phyloP scores from a whole-genome alignment of 2,113 vertebrate species.

The Columba livia region DNA sequence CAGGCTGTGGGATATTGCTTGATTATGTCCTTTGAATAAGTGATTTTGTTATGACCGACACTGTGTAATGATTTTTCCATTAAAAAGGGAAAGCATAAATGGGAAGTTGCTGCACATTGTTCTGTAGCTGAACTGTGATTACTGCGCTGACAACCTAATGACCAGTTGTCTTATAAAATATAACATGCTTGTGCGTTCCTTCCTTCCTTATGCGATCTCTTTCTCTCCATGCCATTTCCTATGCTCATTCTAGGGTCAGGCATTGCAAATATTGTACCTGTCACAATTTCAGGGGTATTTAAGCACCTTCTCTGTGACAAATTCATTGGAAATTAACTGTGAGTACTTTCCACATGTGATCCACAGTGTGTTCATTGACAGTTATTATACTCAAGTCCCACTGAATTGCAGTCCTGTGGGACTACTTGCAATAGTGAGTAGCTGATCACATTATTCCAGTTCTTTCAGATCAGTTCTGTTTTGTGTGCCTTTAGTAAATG shows the following conservation, averaged over 20 bases:
- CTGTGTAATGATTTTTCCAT: background rate
- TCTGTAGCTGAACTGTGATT: background rate
- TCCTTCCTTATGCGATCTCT: background rate
- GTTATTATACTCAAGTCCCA: background rate
- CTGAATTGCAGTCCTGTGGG: background rate
- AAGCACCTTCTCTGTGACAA: background rate
- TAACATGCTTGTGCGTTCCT: background rate
- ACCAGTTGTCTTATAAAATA: background rate
- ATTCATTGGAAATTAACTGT: background rate
- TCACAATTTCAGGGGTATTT: background rate
- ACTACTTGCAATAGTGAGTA: background rate
- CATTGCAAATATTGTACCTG: background rate
- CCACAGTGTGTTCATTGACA: background rate
- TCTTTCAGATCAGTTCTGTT: background rate
- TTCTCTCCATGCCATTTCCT: background rate
- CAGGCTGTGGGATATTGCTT: background rate
- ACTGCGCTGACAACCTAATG: background rate
- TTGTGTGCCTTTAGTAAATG: background rate
- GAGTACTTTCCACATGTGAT: background rate
- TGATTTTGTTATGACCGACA: background rate
- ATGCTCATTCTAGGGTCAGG: background rate
- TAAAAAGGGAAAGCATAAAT: background rate
- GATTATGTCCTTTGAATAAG: background rate
- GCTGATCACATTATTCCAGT: background rate
- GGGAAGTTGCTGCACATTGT: background rate